phyloP scores from a whole-genome alignment of 2,888 invertebrate genomes.

The Machimus rusticus region DNA sequence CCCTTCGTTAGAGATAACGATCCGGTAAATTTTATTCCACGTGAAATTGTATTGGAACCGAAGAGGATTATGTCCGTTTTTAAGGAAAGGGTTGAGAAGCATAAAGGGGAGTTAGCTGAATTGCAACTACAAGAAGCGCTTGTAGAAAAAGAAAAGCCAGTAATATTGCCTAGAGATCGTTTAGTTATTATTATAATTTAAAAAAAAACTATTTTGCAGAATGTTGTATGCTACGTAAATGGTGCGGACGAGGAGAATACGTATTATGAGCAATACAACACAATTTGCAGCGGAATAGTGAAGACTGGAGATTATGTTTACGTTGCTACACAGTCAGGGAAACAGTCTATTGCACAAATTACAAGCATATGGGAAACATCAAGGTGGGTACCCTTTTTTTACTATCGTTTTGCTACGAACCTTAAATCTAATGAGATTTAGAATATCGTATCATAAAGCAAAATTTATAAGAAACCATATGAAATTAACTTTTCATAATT shows the following conservation, averaged over 20 bases:
- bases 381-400: constrained; percentile 67
- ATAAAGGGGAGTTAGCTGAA: constrained; percentile 87
- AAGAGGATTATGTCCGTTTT: constrained; percentile 92
- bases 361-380: constrained; percentile 94
- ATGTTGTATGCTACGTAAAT: constrained; percentile 77
- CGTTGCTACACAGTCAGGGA: constrained; percentile 88
- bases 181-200: constrained; percentile 2
- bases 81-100: constrained; percentile 87
- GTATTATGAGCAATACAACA: constrained; percentile 93
- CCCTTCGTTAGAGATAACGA: constrained; percentile 68
- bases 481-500: too few relatives aligned
- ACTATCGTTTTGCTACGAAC: neutral
- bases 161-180: constrained; percentile 55
- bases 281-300: constrained; percentile 80
- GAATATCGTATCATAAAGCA: too few relatives aligned
- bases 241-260: constrained; percentile 79
- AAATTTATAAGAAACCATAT: too few relatives aligned
- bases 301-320: constrained; percentile 95
- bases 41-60: constrained; percentile 81
- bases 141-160: constrained; percentile 85
- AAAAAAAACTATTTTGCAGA: constrained; percentile 66
- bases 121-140: constrained; percentile 83
- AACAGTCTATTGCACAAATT: constrained; percentile 91
- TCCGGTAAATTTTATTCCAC: constrained; percentile 69
- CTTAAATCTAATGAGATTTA: neutral